A percentile compares a stretch with the other conserved stretches of the same genome.
Evolutionary conservation across 2,113 vertebrate genomes (phyloP).

Genomic region (Balaenoptera acutorostrata): DNA sequence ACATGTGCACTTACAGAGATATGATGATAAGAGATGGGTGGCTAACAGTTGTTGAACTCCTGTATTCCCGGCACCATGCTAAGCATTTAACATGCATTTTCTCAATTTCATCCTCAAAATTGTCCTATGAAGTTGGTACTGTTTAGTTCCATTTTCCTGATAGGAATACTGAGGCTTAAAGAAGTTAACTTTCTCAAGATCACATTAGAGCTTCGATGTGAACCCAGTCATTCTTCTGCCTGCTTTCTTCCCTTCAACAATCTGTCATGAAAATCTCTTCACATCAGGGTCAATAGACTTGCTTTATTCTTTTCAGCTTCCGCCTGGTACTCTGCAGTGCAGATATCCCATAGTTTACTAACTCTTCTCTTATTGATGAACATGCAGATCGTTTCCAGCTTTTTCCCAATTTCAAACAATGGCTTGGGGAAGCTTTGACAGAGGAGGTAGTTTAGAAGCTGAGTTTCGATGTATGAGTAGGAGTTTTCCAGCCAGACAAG

Average conservation of each 20-base stretch:
- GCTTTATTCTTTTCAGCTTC: neutral
- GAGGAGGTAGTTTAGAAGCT: neutral
- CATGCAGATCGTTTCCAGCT: neutral
- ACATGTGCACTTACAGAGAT: neutral
- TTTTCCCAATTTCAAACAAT: neutral
- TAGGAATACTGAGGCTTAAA: neutral
- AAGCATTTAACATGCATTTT: neutral
- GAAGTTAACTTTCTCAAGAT: neutral
- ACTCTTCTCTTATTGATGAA: neutral
- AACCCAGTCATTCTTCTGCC: neutral
- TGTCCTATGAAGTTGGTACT: neutral
- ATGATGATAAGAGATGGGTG: neutral
- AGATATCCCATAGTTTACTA: neutral
- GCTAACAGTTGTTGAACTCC: neutral
- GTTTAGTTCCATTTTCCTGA: neutral
- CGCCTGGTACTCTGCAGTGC: too few species aligned
- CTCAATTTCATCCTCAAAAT: neutral
- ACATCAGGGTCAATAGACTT: neutral
- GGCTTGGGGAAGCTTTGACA: neutral
- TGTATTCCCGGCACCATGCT: accelerated
- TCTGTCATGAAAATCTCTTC: neutral
- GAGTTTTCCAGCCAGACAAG: neutral
- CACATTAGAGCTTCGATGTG: neutral
- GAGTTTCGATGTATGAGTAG: neutral
- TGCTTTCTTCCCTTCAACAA: neutral